Conservation (phyloP, 2,113 vertebrate genomes). For the Corynorhinus townsendii region DNA sequence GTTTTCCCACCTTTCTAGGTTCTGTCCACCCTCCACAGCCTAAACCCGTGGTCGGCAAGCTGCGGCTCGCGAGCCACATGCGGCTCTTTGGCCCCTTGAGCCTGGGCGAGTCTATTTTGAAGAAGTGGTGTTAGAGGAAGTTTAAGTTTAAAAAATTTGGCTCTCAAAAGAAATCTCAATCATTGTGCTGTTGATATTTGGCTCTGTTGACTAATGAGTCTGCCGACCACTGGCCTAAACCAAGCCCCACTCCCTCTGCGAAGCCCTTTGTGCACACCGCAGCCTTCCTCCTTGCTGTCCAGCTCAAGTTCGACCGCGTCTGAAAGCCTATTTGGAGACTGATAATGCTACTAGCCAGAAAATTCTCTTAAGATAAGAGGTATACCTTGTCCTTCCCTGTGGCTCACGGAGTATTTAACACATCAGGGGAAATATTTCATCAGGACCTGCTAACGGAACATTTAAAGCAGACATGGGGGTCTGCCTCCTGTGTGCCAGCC, state of each 20-base stretch:
- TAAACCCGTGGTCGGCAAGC: neutral
- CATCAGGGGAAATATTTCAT: neutral
- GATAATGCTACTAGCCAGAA: neutral
- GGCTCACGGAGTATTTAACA: neutral
- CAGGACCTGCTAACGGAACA: neutral
- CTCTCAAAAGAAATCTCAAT: too few relatives aligned
- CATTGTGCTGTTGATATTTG: too few relatives aligned
- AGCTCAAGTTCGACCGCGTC: neutral
- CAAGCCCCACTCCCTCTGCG: accelerated
- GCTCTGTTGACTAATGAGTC: too few relatives aligned
- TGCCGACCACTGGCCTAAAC: neutral
- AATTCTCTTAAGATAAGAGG: neutral
- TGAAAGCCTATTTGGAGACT: neutral
- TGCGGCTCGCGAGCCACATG: too few relatives aligned
- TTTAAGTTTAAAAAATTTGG: too few relatives aligned
- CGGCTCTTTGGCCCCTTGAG: too few relatives aligned
- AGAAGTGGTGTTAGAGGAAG: too few relatives aligned
- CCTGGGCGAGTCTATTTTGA: too few relatives aligned
- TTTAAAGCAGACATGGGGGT: neutral
- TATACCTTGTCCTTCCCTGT: neutral
- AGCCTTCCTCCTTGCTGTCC: neutral
- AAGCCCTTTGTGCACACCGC: neutral
- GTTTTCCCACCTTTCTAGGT: neutral
- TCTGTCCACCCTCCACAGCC: neutral
- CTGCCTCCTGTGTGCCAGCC: neutral